Evolutionary conservation across 2,797 vertebrate species (phyloP), one percentile per base, ranked within the genome.

Genomic region (Chiloscyllium punctatum): DNA sequence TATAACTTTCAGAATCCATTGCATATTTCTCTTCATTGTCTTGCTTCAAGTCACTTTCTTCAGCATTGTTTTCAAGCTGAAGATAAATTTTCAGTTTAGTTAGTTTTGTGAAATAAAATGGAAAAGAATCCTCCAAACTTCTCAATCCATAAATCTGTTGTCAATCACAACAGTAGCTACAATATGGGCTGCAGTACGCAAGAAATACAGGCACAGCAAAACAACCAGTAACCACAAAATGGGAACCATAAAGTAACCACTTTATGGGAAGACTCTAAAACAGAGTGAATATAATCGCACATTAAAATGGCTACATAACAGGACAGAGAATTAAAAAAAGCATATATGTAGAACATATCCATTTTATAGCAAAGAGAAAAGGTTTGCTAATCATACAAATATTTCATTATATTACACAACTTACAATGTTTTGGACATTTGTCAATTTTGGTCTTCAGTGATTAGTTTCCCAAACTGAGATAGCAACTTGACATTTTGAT

Each of bases 1-100:
- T 95, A 96, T 98, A 98, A 97, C 98, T 98, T 97, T 99, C 99
- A 0, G 98, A 98, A 96, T 98, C 98, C 98, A 99, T 97, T 3
- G 99, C 99, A 0, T 99, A 99, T 79, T 98, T 97, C 0, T 98
- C 98, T 30, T 98, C 98, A 18, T 97, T 96, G 0, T 96, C 96
- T 0, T 97, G 96, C 95, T 98, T 98, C 95, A 97, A 96, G 88
- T 98, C 97, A 0, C 9, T 86, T n/a, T 97, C 98, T 25, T 97
- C 98, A 25, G 96, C 95, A 95, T 98, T 98, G 72, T 96, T 96
- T 79, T 99, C 98, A 0, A 99, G 97, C 99, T 99, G 96, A 37
- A 71, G 13, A 74, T 15, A 53, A 53, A 95, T 51, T n/a, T 95
- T 77, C 94, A 74, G n/a, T 51, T 53, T 51, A 33, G 30, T 95